Evolutionary conservation across 2,888 invertebrate genomes (phyloP), one percentile per base, ranked within the genome.

Genomic region (Zaprionus lineosus): DNA sequence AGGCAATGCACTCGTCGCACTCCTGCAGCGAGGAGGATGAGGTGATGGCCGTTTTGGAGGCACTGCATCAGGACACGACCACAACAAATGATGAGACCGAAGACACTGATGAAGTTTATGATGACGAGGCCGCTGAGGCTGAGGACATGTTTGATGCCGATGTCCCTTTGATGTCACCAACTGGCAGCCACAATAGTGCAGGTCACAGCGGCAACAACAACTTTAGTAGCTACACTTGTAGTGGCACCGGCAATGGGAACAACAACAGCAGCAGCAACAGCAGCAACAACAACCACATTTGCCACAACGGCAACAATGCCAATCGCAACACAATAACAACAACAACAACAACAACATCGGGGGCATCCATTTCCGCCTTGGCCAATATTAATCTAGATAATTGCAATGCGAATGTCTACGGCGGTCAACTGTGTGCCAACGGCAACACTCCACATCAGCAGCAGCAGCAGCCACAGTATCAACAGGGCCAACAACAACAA

Each of bases 311-410:
- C 60, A 40, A 33, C 48, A 72, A 61, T 59, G 41, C n/a, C 34
- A 31, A 48, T 50, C 36, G 62, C 33, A 65, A 28, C 24, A 21
- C 65, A 34, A 37, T 47, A 51, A 14, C 34, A 44, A 19, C 50
- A 44, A 15, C 50, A 56, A 53, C 44, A 51, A 14, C 34, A 44
- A 19, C 50, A 44, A 15, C 50, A 56, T 50, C 34, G 29, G 36
- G 29, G 4, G 50, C 67, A 53, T 52, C 53, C 57, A 63, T 53
- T 76, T 67, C 68, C 57, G 61, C 68, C 62, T 59, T 72, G 61
- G 62, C 59, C 68, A 83, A 78, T 74, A 86, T 74, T 76, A 87
- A 87, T 86, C 83, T 86, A 68, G 87, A 88, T 87, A 87, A 88
- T 86, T 86, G 78, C 76, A 88, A 87, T 85, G 79, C 78, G 74